Evolutionary conservation across 2,113 vertebrate species (phyloP).

Genomic region (Brachypteracias leptosomus): DNA sequence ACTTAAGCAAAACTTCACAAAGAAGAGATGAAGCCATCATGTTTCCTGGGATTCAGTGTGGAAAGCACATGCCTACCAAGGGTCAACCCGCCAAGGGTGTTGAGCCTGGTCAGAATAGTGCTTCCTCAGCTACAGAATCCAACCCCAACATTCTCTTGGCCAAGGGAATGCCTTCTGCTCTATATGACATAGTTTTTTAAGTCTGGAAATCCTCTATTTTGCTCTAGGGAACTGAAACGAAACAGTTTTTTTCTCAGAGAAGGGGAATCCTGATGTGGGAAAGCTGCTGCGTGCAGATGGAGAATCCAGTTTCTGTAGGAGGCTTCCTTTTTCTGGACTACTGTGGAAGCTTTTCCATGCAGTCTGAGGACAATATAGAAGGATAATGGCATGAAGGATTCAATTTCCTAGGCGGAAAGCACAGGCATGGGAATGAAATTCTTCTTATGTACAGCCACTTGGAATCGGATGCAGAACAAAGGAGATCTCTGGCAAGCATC

Average conservation of each 20-base stretch:
- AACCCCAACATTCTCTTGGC: neutral
- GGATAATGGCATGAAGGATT: slow-evolving; percentile 17
- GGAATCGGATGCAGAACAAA: slow-evolving; percentile 54
- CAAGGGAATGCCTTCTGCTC: neutral
- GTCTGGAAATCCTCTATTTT: neutral
- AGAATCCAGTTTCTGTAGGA: neutral
- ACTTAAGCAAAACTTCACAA: neutral
- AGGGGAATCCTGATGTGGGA: neutral
- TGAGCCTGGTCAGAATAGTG: neutral
- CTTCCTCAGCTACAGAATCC: neutral
- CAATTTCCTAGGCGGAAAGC: slow-evolving; percentile 3
- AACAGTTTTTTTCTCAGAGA: neutral
- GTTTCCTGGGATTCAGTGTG: neutral
- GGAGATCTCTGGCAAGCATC: slow-evolving; percentile 38
- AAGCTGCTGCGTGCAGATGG: neutral
- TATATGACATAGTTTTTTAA: neutral
- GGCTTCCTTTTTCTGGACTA: neutral
- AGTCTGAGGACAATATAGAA: neutral
- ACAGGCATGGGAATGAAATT: slow-evolving; percentile 10
- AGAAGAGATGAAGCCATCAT: neutral
- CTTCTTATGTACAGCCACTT: slow-evolving; percentile 35
- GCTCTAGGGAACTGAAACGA: neutral
- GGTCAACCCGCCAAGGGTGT: neutral
- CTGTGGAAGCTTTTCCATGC: neutral
- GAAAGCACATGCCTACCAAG: neutral